phyloP scores from a whole-genome alignment of 2,888 invertebrate genomes.

The Ectemnius cavifrons region DNA sequence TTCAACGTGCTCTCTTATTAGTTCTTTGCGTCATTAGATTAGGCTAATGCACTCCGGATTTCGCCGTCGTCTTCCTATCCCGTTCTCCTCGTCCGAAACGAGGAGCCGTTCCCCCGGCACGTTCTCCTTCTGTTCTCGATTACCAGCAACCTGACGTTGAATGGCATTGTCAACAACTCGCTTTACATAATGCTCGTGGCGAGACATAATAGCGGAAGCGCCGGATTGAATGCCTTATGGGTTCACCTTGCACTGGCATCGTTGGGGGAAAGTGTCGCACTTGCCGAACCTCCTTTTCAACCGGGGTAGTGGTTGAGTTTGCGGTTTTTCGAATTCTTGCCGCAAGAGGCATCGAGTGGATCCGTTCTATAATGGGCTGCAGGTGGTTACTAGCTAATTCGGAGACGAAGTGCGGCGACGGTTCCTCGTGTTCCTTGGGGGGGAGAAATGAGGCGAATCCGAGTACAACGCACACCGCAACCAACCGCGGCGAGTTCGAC shows the following conservation, averaged over 20 bases:
- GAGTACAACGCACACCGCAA: too few species aligned
- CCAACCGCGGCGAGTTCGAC: conserved; percentile 21
- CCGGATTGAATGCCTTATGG: conserved; percentile 5
- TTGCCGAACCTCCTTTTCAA: neutral
- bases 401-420: conserved; percentile 28
- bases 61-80: conserved; percentile 23
- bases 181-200: conserved; percentile 22
- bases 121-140: conserved; percentile 11
- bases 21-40: conserved; percentile 68
- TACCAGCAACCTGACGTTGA: conserved; percentile 23
- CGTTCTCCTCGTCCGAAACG: conserved; percentile 25
- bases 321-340: conserved; percentile 52
- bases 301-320: conserved; percentile 36
- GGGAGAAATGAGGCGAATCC: too few species aligned
- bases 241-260: conserved; percentile 4
- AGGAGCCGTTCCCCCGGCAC: conserved; percentile 17
- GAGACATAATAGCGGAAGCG: conserved; percentile 1
- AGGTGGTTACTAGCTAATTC: conserved; percentile 30
- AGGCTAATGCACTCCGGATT: conserved; percentile 65
- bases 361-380: conserved; percentile 28
- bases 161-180: conserved; percentile 47
- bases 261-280: neutral
- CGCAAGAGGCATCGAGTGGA: conserved; percentile 16
- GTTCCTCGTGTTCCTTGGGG: conserved; percentile 26
- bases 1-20: conserved; percentile 67